Base-by-base conservation (phyloP, 1,140 invertebrate species). In the Dinoponera quadriceps region DNA sequence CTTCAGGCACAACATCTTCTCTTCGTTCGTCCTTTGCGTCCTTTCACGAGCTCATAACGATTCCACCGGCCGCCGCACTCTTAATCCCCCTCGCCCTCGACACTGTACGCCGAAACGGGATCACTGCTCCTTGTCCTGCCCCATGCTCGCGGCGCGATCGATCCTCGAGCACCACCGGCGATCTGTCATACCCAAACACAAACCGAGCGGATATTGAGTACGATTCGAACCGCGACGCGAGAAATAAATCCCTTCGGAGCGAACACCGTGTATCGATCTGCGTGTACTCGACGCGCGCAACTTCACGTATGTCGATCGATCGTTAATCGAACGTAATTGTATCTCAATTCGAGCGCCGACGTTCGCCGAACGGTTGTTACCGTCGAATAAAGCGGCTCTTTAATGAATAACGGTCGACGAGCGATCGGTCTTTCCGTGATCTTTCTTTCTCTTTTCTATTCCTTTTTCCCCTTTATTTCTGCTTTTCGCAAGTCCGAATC, bases 1-100 rank as follows among this genome's bases (percentile, higher is more conserved):
- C 82, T 92, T 92, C 33, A 92, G 60, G 75, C 91, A 92, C 85
- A 92, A 77, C 91, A 92, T 92, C 57, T 85, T 90, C 16, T 66
- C 5, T n/a, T 33, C 13, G 11, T 20, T 3, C 7, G 20, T 49
- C 29, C 18, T 48, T 13, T 27, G 22, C 38, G 22, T 55, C 14
- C 44, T 33, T 27, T 63, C 59, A 66, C 60, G 54, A 77, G 20
- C 51, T 85, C 78, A 73, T 85, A 65, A 75, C 49, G 18, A 48
- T 55, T 74, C 9, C 29, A 33, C 44, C n/a, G n/a, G 16, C 51
- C 11, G 48, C 13, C 57, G 13, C 38, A 65, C 68, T 60, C n/a
- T 16, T 29, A 29, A 18, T 29, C 66, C 38, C 51, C 48, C 55
- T n/a, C n/a, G 38, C 38, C 38, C 38, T 3, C 38, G 9, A 27